phyloP scores from a whole-genome alignment of 35 echinoderm and acorn worm genomes.

The Chiridota heheva region DNA sequence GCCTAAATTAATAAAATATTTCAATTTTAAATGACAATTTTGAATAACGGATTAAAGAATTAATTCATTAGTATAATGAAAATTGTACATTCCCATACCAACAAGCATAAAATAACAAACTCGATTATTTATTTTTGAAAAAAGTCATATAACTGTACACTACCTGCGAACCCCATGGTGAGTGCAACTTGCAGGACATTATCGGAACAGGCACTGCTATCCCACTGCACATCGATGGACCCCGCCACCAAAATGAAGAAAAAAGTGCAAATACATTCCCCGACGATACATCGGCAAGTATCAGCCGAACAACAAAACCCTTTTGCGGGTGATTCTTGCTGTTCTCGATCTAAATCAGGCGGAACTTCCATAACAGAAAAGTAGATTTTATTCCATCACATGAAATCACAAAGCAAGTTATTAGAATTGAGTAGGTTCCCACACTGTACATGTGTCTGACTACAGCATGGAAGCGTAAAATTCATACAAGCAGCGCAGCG shows the following conservation, averaged over 20 bases:
- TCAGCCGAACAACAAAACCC: slow-evolving; percentile 54
- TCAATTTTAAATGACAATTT: background rate
- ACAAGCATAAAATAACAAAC: background rate
- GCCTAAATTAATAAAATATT: background rate
- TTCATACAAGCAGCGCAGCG: too few relatives aligned
- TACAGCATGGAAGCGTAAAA: too few relatives aligned
- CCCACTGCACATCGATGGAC: slow-evolving; percentile 52
- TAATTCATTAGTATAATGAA: background rate
- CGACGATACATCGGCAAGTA: slow-evolving; percentile 57
- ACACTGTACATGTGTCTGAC: too few relatives aligned
- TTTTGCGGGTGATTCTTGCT: slow-evolving; percentile 1
- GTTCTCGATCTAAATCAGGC: slow-evolving; percentile 16
- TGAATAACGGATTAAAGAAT: background rate
- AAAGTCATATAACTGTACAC: too few relatives aligned
- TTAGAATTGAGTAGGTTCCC: too few relatives aligned
- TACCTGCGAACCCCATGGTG: slow-evolving; percentile 75
- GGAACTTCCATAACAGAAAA: slow-evolving; percentile 53
- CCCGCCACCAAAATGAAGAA: slow-evolving; percentile 71
- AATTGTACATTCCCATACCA: too few relatives aligned
- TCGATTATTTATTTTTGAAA: background rate
- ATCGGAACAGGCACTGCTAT: slow-evolving; percentile 11
- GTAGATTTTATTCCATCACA: too few relatives aligned
- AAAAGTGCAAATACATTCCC: slow-evolving; percentile 50
- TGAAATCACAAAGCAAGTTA: too few relatives aligned
- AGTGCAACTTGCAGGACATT: slow-evolving; percentile 57